Evolutionary conservation across 2,888 invertebrate species (phyloP).

Genomic region (Lithophane leautieri): DNA sequence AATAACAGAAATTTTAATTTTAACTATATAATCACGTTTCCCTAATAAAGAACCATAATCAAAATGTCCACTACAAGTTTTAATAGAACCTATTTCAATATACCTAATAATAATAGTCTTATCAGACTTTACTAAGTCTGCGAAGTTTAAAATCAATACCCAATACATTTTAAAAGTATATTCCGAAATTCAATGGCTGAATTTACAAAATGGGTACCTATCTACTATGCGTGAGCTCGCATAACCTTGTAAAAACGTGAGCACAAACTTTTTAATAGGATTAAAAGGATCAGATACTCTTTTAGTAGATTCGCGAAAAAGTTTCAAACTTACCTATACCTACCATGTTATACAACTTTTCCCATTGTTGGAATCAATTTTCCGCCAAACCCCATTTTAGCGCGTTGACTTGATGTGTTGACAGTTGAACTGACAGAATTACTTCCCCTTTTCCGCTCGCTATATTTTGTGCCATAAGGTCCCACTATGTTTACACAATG

Average conservation of each 20-base stretch:
- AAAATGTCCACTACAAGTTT: slow-evolving; percentile 13
- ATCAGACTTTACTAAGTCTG: slow-evolving; percentile 35
- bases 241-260: slow-evolving; percentile 7
- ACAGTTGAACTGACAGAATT: slow-evolving; percentile 51
- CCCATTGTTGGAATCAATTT: slow-evolving; percentile 35
- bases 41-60: slow-evolving; percentile 2
- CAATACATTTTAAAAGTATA: slow-evolving; percentile 36
- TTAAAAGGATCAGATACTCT: slow-evolving; percentile 18
- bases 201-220: background rate
- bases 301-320: slow-evolving; percentile 18
- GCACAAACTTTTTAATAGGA: slow-evolving; percentile 32
- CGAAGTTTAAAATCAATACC: slow-evolving; percentile 49
- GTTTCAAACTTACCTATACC: background rate
- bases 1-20: slow-evolving; percentile 4
- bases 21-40: background rate
- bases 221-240: background rate
- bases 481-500: slow-evolving; percentile 22
- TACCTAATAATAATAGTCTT: slow-evolving; percentile 18
- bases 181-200: slow-evolving; percentile 4
- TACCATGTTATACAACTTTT: slow-evolving; percentile 27
- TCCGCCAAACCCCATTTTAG: slow-evolving; percentile 35
- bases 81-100: slow-evolving; percentile 9
- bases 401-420: slow-evolving; percentile 45
- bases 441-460: slow-evolving; percentile 35
- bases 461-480: slow-evolving; percentile 17